phyloP scores from a whole-genome alignment of 2,113 vertebrate species.

The Silurus meridionalis region DNA sequence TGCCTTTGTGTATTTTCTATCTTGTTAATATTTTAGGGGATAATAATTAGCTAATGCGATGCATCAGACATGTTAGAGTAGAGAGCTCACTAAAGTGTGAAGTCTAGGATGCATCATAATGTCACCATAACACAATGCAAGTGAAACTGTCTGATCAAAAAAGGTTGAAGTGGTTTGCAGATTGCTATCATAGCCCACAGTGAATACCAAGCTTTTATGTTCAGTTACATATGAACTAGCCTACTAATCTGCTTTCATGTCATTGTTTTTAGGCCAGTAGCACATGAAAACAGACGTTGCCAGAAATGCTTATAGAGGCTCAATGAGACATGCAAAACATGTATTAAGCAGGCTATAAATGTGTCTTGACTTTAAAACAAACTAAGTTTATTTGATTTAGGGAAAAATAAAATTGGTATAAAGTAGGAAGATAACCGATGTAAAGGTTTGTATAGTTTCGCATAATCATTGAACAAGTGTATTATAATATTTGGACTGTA shows the following conservation, averaged over 20 bases:
- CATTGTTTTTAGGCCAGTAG: constrained; percentile 11
- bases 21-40: neutral
- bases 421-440: neutral
- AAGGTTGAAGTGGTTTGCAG: neutral
- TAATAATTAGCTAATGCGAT: neutral
- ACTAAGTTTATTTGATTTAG: neutral
- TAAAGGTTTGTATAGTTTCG: neutral
- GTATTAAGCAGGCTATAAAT: neutral
- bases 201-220: neutral
- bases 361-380: neutral
- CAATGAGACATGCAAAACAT: neutral
- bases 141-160: neutral
- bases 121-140: neutral
- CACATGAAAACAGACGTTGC: neutral
- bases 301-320: neutral
- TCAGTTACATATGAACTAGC: neutral
- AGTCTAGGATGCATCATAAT: neutral
- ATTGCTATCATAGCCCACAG: neutral
- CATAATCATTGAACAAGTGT: neutral
- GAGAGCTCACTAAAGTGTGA: neutral
- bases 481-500: neutral
- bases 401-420: neutral
- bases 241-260: neutral
- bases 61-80: neutral
- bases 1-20: neutral